phyloP scores from a whole-genome alignment of 2,888 invertebrate genomes.

The Gymnoscelis rufifasciata region DNA sequence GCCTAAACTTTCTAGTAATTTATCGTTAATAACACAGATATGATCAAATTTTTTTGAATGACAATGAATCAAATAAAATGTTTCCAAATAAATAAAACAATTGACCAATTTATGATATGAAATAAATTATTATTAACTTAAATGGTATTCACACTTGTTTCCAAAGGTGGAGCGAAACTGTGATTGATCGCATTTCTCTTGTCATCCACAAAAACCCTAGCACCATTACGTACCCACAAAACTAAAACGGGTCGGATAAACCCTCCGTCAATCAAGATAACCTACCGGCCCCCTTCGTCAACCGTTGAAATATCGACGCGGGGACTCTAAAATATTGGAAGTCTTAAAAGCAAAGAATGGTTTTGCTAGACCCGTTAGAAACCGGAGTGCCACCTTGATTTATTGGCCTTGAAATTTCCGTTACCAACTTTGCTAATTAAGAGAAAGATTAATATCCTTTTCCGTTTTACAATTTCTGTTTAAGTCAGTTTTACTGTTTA shows the following conservation, averaged over 20 bases:
- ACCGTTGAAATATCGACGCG: constrained; percentile 26
- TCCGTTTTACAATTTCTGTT: constrained; percentile 69
- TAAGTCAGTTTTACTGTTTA: constrained; percentile 43
- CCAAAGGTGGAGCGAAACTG: background rate
- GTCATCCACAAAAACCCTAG: constrained; percentile 6
- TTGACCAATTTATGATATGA: too few relatives aligned
- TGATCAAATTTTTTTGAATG: too few relatives aligned
- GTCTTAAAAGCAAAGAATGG: constrained; percentile 26
- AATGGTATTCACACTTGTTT: background rate
- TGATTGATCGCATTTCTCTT: constrained; percentile 10
- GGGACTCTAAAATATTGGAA: constrained; percentile 23
- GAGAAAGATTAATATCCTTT: constrained; percentile 75
- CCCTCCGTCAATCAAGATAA: constrained; percentile 26
- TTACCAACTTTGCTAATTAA: constrained; percentile 74
- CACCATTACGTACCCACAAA: constrained; percentile 16
- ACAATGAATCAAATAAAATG: too few relatives aligned
- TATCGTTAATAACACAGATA: too few relatives aligned
- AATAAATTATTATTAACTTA: background rate
- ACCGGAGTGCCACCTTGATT: constrained; percentile 66
- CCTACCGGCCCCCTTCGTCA: constrained; percentile 22
- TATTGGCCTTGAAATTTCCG: constrained; percentile 67
- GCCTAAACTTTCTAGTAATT: too few relatives aligned
- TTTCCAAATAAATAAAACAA: too few relatives aligned
- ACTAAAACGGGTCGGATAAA: constrained; percentile 19
- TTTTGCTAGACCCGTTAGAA: constrained; percentile 19